Percentiles rank a stretch among this genome's conserved stretches.
Conservation (phyloP, 2,113 vertebrate genomes). For the Rhinolophus sinicus region DNA sequence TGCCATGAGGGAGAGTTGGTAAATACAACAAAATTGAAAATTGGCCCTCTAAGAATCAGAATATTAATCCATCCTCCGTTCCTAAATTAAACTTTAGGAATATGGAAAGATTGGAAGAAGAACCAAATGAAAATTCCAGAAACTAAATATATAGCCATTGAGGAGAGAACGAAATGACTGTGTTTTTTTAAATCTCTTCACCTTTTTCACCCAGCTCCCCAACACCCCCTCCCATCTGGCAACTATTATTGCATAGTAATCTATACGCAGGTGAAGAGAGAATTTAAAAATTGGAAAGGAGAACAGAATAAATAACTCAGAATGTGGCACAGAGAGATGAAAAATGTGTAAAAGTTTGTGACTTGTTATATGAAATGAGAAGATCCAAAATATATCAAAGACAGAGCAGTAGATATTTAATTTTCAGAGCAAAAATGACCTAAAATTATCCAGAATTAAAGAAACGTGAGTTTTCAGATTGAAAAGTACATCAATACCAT, state of each 20-base stretch:
- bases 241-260: not conserved
- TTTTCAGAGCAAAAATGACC: not conserved
- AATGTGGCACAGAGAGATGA: not conserved
- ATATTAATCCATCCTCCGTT: not conserved
- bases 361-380: conserved; percentile 2
- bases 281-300: not conserved
- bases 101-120: not conserved
- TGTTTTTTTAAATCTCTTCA: too few species aligned
- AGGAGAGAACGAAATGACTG: not conserved
- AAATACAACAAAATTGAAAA: not conserved
- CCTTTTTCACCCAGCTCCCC: too few species aligned
- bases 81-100: not conserved
- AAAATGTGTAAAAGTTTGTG: not conserved
- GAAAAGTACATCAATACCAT: not conserved
- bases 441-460: not conserved
- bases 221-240: too few species aligned
- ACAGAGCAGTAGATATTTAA: not conserved
- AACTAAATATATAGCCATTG: not conserved
- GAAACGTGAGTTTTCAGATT: not conserved
- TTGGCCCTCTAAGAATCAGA: not conserved
- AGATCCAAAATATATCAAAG: not conserved
- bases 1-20: not conserved
- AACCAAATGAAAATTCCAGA: not conserved
- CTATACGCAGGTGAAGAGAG: not conserved
- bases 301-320: not conserved